Conservation (phyloP, 2,113 vertebrate genomes). For the Psammodynastes pulverulentus region DNA sequence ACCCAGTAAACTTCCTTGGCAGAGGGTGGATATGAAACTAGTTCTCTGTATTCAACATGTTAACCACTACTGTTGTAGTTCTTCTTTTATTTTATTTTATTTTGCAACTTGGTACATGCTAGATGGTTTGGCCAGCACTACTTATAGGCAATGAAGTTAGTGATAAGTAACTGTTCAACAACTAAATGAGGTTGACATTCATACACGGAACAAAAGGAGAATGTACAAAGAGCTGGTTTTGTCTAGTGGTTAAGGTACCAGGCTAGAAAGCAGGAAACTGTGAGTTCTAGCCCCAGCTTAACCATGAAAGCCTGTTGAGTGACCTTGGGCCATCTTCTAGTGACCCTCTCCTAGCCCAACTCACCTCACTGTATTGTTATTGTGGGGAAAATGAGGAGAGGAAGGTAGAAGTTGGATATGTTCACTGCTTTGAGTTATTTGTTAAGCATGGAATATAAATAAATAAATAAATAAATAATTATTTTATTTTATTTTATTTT, state of each 20-base stretch:
- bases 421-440: neutral
- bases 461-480: neutral
- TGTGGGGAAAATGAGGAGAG: neutral
- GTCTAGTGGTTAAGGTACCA: neutral
- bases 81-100: neutral
- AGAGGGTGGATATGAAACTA: neutral
- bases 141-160: neutral
- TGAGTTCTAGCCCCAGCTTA: neutral
- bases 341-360: neutral
- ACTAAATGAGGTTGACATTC: neutral
- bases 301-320: no score
- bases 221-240: neutral
- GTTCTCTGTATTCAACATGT: neutral
- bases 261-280: neutral
- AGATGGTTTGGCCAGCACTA: neutral
- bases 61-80: neutral
- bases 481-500: neutral
- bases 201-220: neutral
- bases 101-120: neutral
- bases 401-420: neutral
- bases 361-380: neutral
- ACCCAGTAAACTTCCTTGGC: neutral
- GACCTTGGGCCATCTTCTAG: no score
- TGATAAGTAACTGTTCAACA: neutral
- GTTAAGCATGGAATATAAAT: neutral